These are phyloP conservation scores for Zenarchopterus dispar DNA, from an alignment of 2,797 vertebrate species.

Conservation along the genomic window DNA sequence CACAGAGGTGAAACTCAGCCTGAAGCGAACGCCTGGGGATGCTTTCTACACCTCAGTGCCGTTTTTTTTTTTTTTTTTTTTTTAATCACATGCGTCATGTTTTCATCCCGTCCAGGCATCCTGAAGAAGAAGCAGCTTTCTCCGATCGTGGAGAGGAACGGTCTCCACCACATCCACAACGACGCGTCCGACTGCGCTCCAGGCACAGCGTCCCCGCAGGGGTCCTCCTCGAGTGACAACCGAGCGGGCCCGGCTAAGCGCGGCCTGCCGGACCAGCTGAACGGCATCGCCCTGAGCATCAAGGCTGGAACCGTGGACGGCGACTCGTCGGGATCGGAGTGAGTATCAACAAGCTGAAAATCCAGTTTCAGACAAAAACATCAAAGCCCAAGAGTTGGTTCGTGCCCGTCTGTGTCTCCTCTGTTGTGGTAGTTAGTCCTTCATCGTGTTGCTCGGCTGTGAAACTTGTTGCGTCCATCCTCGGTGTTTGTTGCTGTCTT, in stretches of 20 bases:
- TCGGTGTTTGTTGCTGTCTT: slow-evolving; percentile 41
- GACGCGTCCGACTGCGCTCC: slow-evolving; percentile 76
- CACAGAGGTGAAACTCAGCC: slow-evolving; percentile 84
- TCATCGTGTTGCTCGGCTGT: slow-evolving; percentile 37
- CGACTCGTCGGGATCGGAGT: slow-evolving; percentile 96
- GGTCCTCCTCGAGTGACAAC: slow-evolving; percentile 85
- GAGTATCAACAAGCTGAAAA: slow-evolving; percentile 70
- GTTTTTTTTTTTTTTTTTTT: too few relatives aligned
- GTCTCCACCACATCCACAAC: slow-evolving; percentile 82
- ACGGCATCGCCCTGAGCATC: slow-evolving; percentile 88
- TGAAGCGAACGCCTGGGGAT: background rate
- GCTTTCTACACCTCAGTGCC: too few relatives aligned
- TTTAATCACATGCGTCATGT: too few relatives aligned
- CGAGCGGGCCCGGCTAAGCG: slow-evolving; percentile 65
- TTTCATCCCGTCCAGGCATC: slow-evolving; percentile 82
- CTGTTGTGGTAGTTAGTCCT: slow-evolving; percentile 18
- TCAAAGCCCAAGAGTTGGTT: background rate
- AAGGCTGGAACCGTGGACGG: slow-evolving; percentile 88
- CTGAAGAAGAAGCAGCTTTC: slow-evolving; percentile 93
- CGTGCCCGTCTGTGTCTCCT: slow-evolving; percentile 10
- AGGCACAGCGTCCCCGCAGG: slow-evolving; percentile 77
- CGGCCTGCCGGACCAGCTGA: slow-evolving; percentile 83
- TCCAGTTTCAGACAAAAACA: background rate
- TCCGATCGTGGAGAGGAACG: slow-evolving; percentile 87
- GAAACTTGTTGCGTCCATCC: slow-evolving; percentile 26